Conservation (phyloP, 2,113 vertebrate genomes). For the Xiphophorus maculatus region DNA sequence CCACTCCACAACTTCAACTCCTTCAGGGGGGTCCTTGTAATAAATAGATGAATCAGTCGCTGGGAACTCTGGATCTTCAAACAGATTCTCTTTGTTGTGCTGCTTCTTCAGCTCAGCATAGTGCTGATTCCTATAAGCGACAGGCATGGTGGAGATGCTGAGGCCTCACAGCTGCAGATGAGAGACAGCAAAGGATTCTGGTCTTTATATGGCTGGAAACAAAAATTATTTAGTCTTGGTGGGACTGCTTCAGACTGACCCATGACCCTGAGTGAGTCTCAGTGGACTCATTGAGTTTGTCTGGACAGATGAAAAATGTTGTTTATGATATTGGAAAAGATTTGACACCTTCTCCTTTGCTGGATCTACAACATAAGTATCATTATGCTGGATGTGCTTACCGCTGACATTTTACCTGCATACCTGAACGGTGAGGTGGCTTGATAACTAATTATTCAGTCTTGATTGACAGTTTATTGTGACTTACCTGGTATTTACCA, state of each 20-base stretch:
- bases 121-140: slow-evolving; percentile 84
- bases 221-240: not conserved
- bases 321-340: not conserved
- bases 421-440: not conserved
- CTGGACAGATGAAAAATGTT: not conserved
- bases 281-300: not conserved
- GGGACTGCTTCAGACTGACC: not conserved
- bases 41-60: slow-evolving; percentile 85
- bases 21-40: slow-evolving; percentile 79
- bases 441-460: not conserved
- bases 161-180: slow-evolving; percentile 52
- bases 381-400: not conserved
- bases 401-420: not conserved
- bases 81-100: slow-evolving; percentile 82
- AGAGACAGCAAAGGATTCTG: slow-evolving; percentile 22
- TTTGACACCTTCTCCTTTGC: too few relatives aligned
- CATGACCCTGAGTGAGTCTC: slow-evolving; percentile 16
- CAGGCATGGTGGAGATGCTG: slow-evolving; percentile 75
- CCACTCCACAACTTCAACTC: slow-evolving; percentile 81
- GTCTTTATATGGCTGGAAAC: slow-evolving; percentile 11
- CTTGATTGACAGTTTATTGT: not conserved
- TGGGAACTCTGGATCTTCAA: slow-evolving; percentile 90
- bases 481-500: not conserved
- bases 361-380: too few relatives aligned
- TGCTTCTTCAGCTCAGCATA: slow-evolving; percentile 84